Percentiles rank a stretch among this genome's conserved stretches.
These are phyloP conservation scores for Calidris pugnax DNA, from an alignment of 2,113 vertebrate genomes.

Conservation along the genomic window DNA sequence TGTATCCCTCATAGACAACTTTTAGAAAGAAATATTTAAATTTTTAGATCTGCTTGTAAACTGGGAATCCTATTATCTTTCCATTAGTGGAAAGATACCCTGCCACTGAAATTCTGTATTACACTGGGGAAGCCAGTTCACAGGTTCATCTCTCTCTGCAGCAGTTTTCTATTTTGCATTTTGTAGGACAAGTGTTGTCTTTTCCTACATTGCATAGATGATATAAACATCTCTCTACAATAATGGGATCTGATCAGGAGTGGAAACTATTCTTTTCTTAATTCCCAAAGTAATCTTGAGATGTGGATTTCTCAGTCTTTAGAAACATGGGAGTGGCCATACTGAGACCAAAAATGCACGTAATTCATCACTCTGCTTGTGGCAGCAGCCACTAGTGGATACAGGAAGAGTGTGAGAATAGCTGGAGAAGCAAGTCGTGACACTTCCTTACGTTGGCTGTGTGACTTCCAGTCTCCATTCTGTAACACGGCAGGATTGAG, in stretches of 20 bases:
- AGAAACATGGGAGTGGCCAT: background rate
- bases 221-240: background rate
- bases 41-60: background rate
- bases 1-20: background rate
- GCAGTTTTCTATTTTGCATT: background rate
- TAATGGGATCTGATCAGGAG: background rate
- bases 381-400: background rate
- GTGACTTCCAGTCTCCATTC: background rate
- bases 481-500: background rate
- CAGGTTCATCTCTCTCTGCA: background rate
- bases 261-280: background rate
- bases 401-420: fast-evolving
- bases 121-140: background rate
- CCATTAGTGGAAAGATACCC: background rate
- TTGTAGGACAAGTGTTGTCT: background rate
- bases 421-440: background rate
- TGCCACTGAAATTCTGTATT: background rate
- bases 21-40: background rate
- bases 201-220: background rate
- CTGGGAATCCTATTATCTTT: background rate
- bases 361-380: background rate
- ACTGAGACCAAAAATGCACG: background rate
- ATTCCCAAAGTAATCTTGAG: background rate
- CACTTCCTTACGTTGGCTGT: fast-evolving
- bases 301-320: background rate